These are phyloP conservation scores for Asteroscopus sphinx DNA, from an alignment of 2,888 invertebrate species.

Conservation along the genomic window DNA sequence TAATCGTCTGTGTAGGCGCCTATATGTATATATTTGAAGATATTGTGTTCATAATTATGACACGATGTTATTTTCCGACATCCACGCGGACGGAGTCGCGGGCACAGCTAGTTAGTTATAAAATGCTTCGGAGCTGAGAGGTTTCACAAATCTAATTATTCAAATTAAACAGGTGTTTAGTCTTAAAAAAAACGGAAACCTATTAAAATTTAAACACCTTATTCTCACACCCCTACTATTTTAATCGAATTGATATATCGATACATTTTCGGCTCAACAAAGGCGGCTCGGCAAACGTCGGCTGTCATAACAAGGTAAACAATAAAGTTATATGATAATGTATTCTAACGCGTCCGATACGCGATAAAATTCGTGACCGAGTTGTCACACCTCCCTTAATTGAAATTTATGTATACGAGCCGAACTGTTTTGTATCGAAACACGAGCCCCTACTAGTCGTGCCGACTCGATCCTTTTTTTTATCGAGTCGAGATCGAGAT, in stretches of 20 bases:
- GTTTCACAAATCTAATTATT: slow-evolving; percentile 43
- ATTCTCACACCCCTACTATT: slow-evolving; percentile 37
- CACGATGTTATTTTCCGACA: too few species aligned
- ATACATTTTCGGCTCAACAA: slow-evolving; percentile 55
- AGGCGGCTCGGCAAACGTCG: slow-evolving; percentile 44
- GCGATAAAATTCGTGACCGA: slow-evolving; percentile 76
- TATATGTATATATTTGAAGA: too few species aligned
- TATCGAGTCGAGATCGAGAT: slow-evolving; percentile 49
- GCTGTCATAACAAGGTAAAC: slow-evolving; percentile 76
- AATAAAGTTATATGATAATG: slow-evolving; percentile 75
- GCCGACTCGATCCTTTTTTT: slow-evolving; percentile 22
- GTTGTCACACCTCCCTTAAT: slow-evolving; percentile 83
- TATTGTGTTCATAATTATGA: too few species aligned
- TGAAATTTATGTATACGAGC: slow-evolving; percentile 84
- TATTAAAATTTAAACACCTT: slow-evolving; percentile 43
- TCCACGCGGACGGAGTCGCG: too few species aligned
- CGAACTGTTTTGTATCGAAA: slow-evolving; percentile 66
- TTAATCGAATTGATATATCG: slow-evolving; percentile 42
- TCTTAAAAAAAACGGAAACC: slow-evolving; percentile 17
- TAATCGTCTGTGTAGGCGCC: too few species aligned
- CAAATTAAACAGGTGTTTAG: slow-evolving; percentile 39
- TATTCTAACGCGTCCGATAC: slow-evolving; percentile 68
- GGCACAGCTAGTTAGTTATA: slow-evolving; percentile 38
- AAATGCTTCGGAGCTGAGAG: slow-evolving; percentile 38
- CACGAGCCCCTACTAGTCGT: slow-evolving; percentile 51